These are phyloP conservation scores for Egretta garzetta DNA, from an alignment of 2,113 vertebrate genomes.

Conservation along the genomic window DNA sequence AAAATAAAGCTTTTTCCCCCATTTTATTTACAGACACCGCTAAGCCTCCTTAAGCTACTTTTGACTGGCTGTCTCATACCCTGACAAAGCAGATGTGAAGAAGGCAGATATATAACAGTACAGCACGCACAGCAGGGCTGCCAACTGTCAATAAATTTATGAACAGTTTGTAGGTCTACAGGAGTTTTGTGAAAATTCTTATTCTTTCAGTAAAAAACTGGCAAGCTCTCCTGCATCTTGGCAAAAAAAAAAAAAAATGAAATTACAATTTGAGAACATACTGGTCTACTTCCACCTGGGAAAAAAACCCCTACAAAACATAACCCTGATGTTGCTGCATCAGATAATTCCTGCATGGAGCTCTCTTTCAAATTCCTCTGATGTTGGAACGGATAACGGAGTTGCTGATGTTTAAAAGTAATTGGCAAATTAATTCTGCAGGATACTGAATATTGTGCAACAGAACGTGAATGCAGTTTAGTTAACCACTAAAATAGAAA, in stretches of 20 bases:
- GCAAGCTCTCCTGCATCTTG: conserved; percentile 46
- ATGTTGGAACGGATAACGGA: background rate
- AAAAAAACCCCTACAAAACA: background rate
- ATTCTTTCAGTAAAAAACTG: conserved; percentile 66
- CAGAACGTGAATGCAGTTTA: background rate
- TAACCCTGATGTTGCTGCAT: background rate
- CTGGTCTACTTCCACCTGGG: conserved; percentile 42
- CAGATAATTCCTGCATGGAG: background rate
- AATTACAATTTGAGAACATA: background rate
- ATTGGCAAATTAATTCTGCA: conserved; percentile 21
- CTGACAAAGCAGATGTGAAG: conserved; percentile 40
- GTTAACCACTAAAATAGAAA: conserved; percentile 35
- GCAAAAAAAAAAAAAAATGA: conserved; percentile 16
- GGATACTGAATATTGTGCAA: background rate
- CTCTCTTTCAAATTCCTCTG: background rate
- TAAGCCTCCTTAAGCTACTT: conserved; percentile 52
- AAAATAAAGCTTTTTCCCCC: background rate
- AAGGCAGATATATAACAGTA: conserved; percentile 2
- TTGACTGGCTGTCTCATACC: conserved; percentile 8
- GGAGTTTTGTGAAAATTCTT: conserved; percentile 55
- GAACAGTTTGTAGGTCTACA: conserved; percentile 67
- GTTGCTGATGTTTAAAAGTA: conserved; percentile 31
- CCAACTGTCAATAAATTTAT: conserved; percentile 60
- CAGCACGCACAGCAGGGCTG: conserved; percentile 51
- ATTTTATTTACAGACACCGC: conserved; percentile 43